Evolutionary conservation across 2,888 invertebrate genomes (phyloP), one percentile per base, ranked within the genome.

Genomic region (Drosophila affinis): DNA sequence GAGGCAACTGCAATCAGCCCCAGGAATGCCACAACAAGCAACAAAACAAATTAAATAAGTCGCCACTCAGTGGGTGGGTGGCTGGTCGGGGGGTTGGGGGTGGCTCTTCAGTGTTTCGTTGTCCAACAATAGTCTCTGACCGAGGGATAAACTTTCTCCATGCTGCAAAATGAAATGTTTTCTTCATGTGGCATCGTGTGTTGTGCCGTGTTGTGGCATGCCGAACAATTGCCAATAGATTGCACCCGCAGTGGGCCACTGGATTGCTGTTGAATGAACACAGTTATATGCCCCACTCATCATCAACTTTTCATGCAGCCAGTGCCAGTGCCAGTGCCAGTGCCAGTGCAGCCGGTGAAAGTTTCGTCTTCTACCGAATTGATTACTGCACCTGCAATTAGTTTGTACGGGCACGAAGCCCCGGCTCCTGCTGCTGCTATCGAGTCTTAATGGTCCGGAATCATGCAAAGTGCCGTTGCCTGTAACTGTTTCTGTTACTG

Each of bases 391-490:
- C 72, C 56, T 71, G 74, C 71, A 65, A 71, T 71, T 71, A 71
- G 74, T 72, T 72, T 65, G 32, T 72, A 48, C 47, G 53, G 53
- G 53, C 67, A 54, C 53, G 64, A 45, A 29, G 62, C 18, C 17
- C 49, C n/a, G 49, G 18, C 55, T 46, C 55, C 55, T 51, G 21
- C 53, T 34, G 14, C 24, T 18, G n/a, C 39, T 46, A 39, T 44
- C 34, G 45, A 59, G 48, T 58, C 62, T 72, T 88, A 85, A 88
- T 88, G 49, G 80, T 57, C 71, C 75, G 72, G 79, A 81, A 76
- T 72, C 82, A 78, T 78, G 79, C 76, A 77, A 81, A 72, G 73
- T 79, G 73, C 75, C 69, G 21, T 68, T 60, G 76, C 69, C 77
- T 18, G 18, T 18, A 18, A 18, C 21, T 21, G 21, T 21, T 21